A percentile compares a stretch with the other conserved stretches of the same genome.
Conservation (phyloP, 2,888 invertebrate genomes). For the Cantharis flavilabris region DNA sequence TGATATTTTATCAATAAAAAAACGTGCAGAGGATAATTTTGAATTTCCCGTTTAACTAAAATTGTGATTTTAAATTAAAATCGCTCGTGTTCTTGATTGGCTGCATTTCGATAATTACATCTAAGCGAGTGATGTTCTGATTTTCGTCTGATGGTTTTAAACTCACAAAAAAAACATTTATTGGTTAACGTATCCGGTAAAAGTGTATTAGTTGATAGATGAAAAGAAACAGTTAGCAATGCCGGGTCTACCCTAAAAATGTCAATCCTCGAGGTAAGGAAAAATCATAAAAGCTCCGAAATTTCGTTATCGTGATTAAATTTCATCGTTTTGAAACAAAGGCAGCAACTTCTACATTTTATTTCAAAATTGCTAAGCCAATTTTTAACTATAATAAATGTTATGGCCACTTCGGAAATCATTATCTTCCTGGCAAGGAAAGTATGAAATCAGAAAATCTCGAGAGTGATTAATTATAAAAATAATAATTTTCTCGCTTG, state of each 20-base stretch:
- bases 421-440: background rate
- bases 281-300: background rate
- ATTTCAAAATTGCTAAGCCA: background rate
- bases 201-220: background rate
- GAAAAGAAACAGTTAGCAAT: background rate
- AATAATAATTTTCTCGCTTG: background rate
- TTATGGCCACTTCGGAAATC: background rate
- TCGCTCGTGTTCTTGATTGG: background rate
- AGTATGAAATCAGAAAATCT: background rate
- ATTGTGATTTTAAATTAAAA: background rate
- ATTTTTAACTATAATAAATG: background rate
- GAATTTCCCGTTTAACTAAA: background rate
- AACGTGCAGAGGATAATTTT: background rate
- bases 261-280: background rate
- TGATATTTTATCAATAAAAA: background rate
- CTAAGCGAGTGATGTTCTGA: background rate
- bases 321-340: background rate
- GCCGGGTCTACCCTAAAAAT: background rate
- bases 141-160: too few species aligned
- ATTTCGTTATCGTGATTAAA: background rate
- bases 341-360: background rate
- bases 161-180: background rate
- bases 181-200: background rate
- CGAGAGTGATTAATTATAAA: background rate
- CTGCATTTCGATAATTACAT: background rate